These are phyloP conservation scores for Takifugu ocellatus DNA, from an alignment of 2,797 vertebrate species.

Conservation along the genomic window DNA sequence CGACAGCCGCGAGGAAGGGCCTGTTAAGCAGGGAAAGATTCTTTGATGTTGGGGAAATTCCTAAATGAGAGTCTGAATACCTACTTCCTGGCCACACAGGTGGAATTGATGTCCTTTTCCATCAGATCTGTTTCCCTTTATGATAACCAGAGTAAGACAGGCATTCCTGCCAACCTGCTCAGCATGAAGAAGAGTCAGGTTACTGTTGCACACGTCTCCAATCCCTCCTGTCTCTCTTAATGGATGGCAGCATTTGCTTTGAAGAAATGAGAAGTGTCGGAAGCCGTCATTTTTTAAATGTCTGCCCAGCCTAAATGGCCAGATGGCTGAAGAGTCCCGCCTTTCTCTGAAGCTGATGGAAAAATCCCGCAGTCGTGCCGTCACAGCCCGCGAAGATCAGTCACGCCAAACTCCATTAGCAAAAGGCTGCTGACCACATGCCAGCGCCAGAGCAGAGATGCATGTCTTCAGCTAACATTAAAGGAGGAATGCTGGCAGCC, in stretches of 20 bases:
- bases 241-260: slow-evolving; percentile 39
- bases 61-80: slow-evolving; percentile 11
- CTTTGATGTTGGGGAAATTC: slow-evolving; percentile 19
- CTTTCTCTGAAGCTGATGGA: slow-evolving; percentile 38
- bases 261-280: slow-evolving; percentile 43
- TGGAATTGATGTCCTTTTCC: slow-evolving; percentile 1
- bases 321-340: slow-evolving; percentile 30
- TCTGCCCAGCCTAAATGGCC: slow-evolving; percentile 55
- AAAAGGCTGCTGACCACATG: slow-evolving; percentile 54
- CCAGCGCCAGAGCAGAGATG: slow-evolving; percentile 54
- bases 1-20: slow-evolving; percentile 45
- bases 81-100: neutral
- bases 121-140: neutral
- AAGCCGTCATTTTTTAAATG: slow-evolving; percentile 55
- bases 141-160: too few species aligned
- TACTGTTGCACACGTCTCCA: neutral
- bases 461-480: slow-evolving; percentile 31
- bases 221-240: slow-evolving; percentile 10
- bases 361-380: slow-evolving; percentile 36
- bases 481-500: slow-evolving; percentile 38
- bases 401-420: slow-evolving; percentile 56
- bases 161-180: too few species aligned
- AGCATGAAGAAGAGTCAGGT: too few species aligned
- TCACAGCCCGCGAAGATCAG: slow-evolving; percentile 63
- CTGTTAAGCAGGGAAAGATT: slow-evolving; percentile 20